Conservation (phyloP, 2,797 vertebrate genomes). For the Urophycis tenuis region DNA sequence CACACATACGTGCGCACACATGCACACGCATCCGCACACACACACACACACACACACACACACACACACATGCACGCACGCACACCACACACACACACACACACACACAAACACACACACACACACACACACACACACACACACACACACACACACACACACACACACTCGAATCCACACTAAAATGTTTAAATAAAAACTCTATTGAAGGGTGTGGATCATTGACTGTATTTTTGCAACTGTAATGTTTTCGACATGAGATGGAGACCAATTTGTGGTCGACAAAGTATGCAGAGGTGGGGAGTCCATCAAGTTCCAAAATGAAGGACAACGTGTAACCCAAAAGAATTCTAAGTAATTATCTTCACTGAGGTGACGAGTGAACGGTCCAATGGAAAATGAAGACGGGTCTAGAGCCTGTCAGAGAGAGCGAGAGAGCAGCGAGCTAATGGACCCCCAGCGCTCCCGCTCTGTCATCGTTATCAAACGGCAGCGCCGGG, state of each 20-base stretch:
- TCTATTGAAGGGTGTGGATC: too few species aligned
- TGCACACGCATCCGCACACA: slow-evolving; percentile 8
- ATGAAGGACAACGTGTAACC: too few species aligned
- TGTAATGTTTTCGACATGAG: not conserved
- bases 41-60: slow-evolving; percentile 1
- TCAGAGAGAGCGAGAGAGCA: not conserved
- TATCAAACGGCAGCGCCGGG: not conserved
- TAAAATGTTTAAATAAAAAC: not conserved
- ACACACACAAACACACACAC: not conserved
- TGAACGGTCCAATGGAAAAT: not conserved
- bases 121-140: too few species aligned
- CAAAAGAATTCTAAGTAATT: not conserved
- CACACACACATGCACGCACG: not conserved
- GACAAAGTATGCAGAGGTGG: not conserved
- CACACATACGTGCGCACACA: slow-evolving; percentile 11
- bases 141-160: too few species aligned
- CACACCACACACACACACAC: slow-evolving; percentile 4
- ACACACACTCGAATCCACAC: not conserved
- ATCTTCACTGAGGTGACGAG: not conserved
- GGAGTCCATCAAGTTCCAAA: too few species aligned
- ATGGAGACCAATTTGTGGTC: not conserved
- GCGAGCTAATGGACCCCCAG: not conserved
- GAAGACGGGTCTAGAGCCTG: not conserved
- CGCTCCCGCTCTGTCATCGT: not conserved
- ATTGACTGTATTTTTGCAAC: too few species aligned